These are phyloP conservation scores for Turritopsis dohrnii DNA, from an alignment of 30 jellyfish, hydroid and myxozoan species.

Conservation along the genomic window DNA sequence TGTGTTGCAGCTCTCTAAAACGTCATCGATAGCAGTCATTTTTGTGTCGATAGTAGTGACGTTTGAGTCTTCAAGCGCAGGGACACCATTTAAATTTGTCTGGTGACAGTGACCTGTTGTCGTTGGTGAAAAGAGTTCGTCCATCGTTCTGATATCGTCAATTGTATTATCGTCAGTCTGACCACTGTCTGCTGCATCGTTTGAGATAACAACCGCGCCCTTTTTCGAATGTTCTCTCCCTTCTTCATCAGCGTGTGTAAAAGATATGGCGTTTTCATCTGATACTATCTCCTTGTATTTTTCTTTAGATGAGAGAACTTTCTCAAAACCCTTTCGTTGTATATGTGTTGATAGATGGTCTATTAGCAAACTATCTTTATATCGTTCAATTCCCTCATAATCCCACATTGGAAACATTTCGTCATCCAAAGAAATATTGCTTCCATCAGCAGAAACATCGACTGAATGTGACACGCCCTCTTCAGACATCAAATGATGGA, in stretches of 20 bases:
- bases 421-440: not conserved
- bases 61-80: not conserved
- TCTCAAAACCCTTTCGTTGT: not conserved
- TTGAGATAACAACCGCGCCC: not conserved
- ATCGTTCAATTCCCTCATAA: not conserved
- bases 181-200: not conserved
- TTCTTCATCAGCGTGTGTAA: not conserved
- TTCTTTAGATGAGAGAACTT: not conserved
- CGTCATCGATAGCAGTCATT: not conserved
- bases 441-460: not conserved
- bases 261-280: not conserved
- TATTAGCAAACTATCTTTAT: not conserved
- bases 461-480: not conserved
- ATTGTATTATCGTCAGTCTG: not conserved
- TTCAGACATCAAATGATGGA: not conserved
- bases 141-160: not conserved
- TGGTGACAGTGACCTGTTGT: not conserved
- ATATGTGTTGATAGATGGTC: not conserved
- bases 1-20: not conserved
- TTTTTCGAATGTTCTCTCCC: not conserved
- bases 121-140: not conserved
- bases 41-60: not conserved
- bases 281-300: not conserved
- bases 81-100: not conserved
- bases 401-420: not conserved